Conservation (phyloP, 1,140 invertebrate genomes). For the Drosophila nebulosa region DNA sequence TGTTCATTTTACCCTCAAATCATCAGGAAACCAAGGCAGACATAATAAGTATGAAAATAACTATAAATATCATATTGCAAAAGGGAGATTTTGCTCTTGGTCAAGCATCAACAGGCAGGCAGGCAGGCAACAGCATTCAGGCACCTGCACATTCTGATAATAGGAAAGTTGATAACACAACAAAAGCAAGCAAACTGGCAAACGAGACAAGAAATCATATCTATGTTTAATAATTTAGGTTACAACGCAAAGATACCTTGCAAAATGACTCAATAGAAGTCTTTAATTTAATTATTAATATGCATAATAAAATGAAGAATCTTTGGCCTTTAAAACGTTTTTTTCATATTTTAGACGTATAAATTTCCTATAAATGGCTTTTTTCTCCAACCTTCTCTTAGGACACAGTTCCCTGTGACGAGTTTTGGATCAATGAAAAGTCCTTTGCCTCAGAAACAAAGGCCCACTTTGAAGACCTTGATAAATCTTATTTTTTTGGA, state of each 20-base stretch:
- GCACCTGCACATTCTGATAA: conserved; percentile 15
- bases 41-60: conserved; percentile 76
- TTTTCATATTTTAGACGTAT: no score
- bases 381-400: no score
- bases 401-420: no score
- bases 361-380: no score
- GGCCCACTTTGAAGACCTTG: no score
- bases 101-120: conserved; percentile 41
- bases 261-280: no score
- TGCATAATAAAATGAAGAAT: no score
- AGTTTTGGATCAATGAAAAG: no score
- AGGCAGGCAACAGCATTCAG: conserved; percentile 16
- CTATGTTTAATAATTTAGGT: background rate
- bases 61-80: conserved; percentile 75
- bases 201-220: background rate
- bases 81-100: conserved; percentile 28
- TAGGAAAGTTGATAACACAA: conserved; percentile 41
- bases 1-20: conserved; percentile 59
- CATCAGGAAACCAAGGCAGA: conserved; percentile 50
- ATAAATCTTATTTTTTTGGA: no score
- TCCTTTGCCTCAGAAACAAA: no score
- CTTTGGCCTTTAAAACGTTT: no score
- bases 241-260: background rate
- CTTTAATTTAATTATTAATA: no score
- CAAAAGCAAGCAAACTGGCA: conserved; percentile 7